Base-by-base conservation (phyloP, 2,888 invertebrate genomes). In the Lobophora halterata region DNA sequence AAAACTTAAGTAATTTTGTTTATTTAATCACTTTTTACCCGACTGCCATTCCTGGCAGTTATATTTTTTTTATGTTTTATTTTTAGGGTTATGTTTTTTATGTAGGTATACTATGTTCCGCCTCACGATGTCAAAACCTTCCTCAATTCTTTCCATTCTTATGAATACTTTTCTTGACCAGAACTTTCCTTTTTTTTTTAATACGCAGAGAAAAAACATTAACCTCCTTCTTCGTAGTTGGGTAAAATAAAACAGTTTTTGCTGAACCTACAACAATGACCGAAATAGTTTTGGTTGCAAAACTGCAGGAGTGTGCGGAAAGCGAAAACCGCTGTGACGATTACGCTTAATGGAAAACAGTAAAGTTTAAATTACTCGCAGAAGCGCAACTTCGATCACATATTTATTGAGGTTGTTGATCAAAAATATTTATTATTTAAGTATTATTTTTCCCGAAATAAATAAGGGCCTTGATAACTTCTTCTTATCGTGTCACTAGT, bases 171-270 rank as follows among this genome's bases (percentile, higher is more conserved):
- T 4, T 0, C 7, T 13, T 3, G 3, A 3, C 3, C 5, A 14
- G 5, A 14, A 5, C 3, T 25, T 7, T 8, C 12, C n/a, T 6
- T 24, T 24, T 6, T 12, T 1, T 12, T 11, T 12, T 12, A 13
- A 19, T 27, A 16, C 6, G n/a, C 29, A 36, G 44, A 40, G 27
- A 42, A 54, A 60, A 57, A 57, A 61, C 48, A 51, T 59, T 39
- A 53, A 58, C 60, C 10, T 30, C 11, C 32, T 31, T 40, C 31
- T 10, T 34, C 24, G 23, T 39, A 9, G n/a, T n/a, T n/a, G n/a
- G n/a, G n/a, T n/a, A n/a, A n/a, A n/a, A 23, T 23, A 23, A 23
- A 23, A 21, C 5, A 6, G n/a, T 14, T 29, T 36, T 35, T 29
- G 21, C 25, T 2, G 7, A 23, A 19, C 19, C 7, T 34, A 34